Base-by-base conservation (phyloP, 2,113 vertebrate genomes). In the Vimba vimba region DNA sequence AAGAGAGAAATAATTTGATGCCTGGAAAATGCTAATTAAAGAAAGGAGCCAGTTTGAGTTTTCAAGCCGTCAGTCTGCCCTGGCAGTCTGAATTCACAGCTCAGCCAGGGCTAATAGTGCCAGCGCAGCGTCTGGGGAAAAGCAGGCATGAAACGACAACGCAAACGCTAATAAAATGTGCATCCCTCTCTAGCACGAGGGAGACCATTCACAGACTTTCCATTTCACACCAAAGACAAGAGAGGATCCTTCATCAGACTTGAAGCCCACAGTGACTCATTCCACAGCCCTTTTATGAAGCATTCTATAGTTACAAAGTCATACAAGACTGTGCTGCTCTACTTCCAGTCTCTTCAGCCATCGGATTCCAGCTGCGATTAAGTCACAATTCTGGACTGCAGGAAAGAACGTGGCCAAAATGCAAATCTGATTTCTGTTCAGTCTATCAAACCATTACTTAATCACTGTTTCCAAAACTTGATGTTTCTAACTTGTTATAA, bases 11-110 rank as follows among this genome's bases (percentile, higher is more conserved):
- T 93, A 93, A 93, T 93, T 93, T 93, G 93, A 93, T 91, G 92
- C 93, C 91, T 91, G 89, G 91, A 91, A 92, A 92, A 91, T 90
- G 91, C 91, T 93, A 93, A 95, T 94, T 93, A 95, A 92, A 92
- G 92, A 92, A 91, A 91, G 90, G 82, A 90, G 55, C 80, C 80
- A 78, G 86, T 90, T 91, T 93, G 91, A 90, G 88, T 92, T 93
- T 91, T 89, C 88, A 90, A 90, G 88, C 87, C 89, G 91, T 92
- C 90, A 85, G 87, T 94, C 91, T 93, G 92, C 90, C 86, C 87
- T 85, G 91, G 91, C 92, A 91, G 90, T 91, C 90, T 89, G 90
- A 94, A 92, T 89, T 89, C 92, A 89, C 66, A 39, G 89, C 86
- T 88, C 90, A 86, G 88, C 90, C 88, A 88, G 86, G 60, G 90